Base-by-base conservation (phyloP, 2,797 vertebrate species). In the Poecile montanus region DNA sequence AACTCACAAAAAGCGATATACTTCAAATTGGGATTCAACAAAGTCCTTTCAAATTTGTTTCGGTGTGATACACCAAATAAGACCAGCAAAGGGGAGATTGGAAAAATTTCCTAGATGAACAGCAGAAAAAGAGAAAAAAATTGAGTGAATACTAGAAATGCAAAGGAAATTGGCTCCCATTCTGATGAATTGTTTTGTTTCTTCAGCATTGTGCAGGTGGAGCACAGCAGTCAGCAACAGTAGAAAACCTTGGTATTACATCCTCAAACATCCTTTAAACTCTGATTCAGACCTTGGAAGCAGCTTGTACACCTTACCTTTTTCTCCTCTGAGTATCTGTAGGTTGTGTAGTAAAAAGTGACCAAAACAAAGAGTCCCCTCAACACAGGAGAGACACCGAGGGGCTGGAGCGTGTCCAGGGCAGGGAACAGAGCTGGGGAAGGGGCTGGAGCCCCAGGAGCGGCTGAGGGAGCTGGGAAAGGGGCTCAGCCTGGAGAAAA, bases 41-140 rank as follows among this genome's bases (percentile, higher is more conserved):
- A 36, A 54, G 50, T 21, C 23, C 9, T 61, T 9, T 66, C 8
- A 58, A 58, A 66, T 74, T 50, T 16, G 9, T 34, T 77, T 45
- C 13, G 7, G 18, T 0, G 0, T 42, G 16, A 36, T 42, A 20
- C 1, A 1, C 42, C 21, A 38, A 51, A 63, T 76, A 16, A 34
- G 14, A 6, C 1, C 4, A 58, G 27, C 34, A 63, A 88, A 30
- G 5, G 13, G 2, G 2, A 26, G 47, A 10, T 21, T 44, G 30
- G 13, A 65, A 70, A 5, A 77, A 20, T 30, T 56, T 13, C 3
- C 50, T 60, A 58, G 10, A 8, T 72, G 8, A 72, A 3, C 5
- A 45, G 32, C 10, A 21, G 29, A 23, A 72, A 60, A 89, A 50
- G 7, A 58, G 14, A 8, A 61, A 8, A 6, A 7, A 36, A 11